Evolutionary conservation across 2,888 invertebrate genomes (phyloP).

Genomic region (Caenorhabditis zanzibari): DNA sequence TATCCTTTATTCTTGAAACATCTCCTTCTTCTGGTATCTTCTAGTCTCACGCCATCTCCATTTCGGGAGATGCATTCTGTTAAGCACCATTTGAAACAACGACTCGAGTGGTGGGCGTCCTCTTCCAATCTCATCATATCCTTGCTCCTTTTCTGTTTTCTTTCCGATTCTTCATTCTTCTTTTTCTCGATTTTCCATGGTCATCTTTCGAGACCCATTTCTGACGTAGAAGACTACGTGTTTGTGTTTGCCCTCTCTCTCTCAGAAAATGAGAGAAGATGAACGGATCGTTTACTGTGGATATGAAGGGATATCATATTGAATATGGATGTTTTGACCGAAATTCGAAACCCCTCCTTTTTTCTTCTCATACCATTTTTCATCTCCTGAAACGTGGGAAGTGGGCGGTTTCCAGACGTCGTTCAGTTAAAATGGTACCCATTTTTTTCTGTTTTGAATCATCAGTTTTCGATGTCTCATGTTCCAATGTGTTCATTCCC

Average conservation of each 20-base stretch:
- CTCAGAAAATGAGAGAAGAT: conserved; percentile 4
- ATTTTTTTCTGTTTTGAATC: neutral
- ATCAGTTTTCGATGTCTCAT: conserved; percentile 16
- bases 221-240: conserved; percentile 52
- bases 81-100: conserved; percentile 62
- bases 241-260: conserved; percentile 46
- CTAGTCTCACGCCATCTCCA: conserved; percentile 48
- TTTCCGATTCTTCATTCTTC: conserved; percentile 29
- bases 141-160: conserved; percentile 33
- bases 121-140: conserved; percentile 39
- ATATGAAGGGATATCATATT: conserved; percentile 29
- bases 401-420: conserved; percentile 12
- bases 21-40: conserved; percentile 2
- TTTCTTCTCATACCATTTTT: neutral
- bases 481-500: conserved; percentile 29
- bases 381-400: conserved; percentile 21
- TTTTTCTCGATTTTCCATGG: conserved; percentile 33
- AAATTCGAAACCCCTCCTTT: conserved; percentile 45
- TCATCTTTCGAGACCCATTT: conserved; percentile 19
- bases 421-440: conserved; percentile 1
- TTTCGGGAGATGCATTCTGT: conserved; percentile 46
- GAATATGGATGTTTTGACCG: conserved; percentile 58
- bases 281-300: conserved; percentile 41
- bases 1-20: conserved; percentile 40
- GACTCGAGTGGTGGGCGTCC: conserved; percentile 58